Evolutionary conservation across 2,888 invertebrate species (phyloP).

Genomic region (Smittia aterrima): DNA sequence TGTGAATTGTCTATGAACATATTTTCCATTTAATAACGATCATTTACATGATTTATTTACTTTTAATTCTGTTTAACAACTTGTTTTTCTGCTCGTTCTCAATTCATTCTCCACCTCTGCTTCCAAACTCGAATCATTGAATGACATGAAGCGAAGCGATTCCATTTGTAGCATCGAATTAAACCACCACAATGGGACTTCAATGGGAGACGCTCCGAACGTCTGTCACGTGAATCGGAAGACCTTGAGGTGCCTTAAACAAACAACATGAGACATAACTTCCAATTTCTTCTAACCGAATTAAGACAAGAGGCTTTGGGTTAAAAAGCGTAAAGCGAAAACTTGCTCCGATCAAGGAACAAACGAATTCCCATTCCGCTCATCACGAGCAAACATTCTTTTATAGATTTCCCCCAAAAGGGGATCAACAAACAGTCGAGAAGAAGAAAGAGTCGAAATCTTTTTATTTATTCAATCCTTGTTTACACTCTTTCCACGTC

Average conservation of each 20-base stretch:
- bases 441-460: slow-evolving; percentile 8
- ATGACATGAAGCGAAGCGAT: too few relatives aligned
- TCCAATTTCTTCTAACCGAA: background rate
- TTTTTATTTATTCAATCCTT: slow-evolving; percentile 28
- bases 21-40: slow-evolving; percentile 31
- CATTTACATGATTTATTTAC: slow-evolving; percentile 38
- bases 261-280: too few relatives aligned
- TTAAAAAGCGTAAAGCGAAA: background rate
- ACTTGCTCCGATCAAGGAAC: background rate
- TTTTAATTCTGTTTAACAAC: slow-evolving; percentile 35
- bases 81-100: slow-evolving; percentile 12
- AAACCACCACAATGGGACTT: too few relatives aligned
- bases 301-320: background rate
- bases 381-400: slow-evolving; percentile 9
- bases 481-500: slow-evolving; percentile 23
- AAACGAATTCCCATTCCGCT: background rate
- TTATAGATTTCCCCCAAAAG: background rate
- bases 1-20: background rate
- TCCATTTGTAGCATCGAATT: too few relatives aligned
- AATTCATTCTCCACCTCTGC: background rate
- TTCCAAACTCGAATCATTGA: background rate
- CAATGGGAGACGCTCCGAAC: too few relatives aligned
- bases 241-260: too few relatives aligned
- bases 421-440: background rate
- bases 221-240: too few relatives aligned